Conservation (phyloP, 2,797 vertebrate genomes). For the Delichon dasypus region DNA sequence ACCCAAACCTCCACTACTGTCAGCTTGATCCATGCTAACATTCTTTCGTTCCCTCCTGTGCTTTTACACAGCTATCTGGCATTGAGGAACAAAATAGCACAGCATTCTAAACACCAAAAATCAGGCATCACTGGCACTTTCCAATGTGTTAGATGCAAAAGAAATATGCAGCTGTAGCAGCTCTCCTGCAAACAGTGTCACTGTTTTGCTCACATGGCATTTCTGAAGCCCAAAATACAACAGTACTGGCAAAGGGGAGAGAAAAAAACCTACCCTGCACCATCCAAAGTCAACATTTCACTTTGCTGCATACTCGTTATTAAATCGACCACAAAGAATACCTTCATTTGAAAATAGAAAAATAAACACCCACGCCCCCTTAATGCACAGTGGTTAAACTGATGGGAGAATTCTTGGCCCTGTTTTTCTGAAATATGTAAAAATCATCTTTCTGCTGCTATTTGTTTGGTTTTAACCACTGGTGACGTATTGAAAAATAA, state of each 20-base stretch:
- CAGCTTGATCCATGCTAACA: constrained; percentile 1
- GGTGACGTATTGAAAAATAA: constrained; percentile 76
- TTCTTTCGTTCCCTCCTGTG: not conserved
- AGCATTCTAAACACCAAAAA: not conserved
- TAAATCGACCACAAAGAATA: constrained; percentile 73
- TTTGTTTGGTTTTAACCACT: constrained; percentile 76
- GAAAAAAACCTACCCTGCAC: not conserved
- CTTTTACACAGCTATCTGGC: not conserved
- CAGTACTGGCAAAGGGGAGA: constrained; percentile 3
- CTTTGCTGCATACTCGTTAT: constrained; percentile 57
- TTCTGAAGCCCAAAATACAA: constrained; percentile 62
- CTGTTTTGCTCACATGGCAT: constrained; percentile 47
- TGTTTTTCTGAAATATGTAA: constrained; percentile 47
- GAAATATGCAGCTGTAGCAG: constrained; percentile 75
- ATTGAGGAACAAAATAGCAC: not conserved
- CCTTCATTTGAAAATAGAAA: constrained; percentile 84
- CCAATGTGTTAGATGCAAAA: not conserved
- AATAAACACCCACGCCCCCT: constrained; percentile 50
- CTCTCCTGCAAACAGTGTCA: constrained; percentile 51
- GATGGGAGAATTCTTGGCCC: constrained; percentile 64
- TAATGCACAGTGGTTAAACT: constrained; percentile 56
- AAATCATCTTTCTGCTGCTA: constrained; percentile 47
- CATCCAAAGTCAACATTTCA: constrained; percentile 68
- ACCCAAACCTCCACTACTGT: not conserved
- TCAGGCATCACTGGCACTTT: not conserved